These are phyloP conservation scores for Drosophila ananassae DNA, from an alignment of 1,140 invertebrate genomes.

Conservation along the genomic window DNA sequence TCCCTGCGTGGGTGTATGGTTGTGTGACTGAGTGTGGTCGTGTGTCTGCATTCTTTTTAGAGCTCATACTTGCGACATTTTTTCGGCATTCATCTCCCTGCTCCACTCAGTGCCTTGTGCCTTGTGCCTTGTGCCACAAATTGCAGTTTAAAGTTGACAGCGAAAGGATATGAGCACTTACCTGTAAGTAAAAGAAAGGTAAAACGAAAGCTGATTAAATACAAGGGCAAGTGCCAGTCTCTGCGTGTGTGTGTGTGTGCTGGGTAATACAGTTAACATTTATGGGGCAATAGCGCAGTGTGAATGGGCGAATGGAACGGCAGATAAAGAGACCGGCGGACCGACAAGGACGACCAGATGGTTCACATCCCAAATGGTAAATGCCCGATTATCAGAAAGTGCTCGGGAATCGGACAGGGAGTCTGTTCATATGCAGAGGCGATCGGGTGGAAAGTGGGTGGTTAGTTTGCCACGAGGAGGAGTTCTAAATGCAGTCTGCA, in stretches of 20 bases:
- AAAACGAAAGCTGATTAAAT: slow-evolving; percentile 78
- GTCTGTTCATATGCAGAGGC: background rate
- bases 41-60: slow-evolving; percentile 44
- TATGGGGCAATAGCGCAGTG: slow-evolving; percentile 59
- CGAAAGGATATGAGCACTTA: slow-evolving; percentile 70
- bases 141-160: slow-evolving; percentile 78
- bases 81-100: slow-evolving; percentile 19
- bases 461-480: too few species aligned
- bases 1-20: slow-evolving; percentile 12
- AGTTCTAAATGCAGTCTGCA: background rate
- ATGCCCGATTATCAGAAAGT: slow-evolving; percentile 57
- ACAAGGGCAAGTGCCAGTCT: slow-evolving; percentile 19
- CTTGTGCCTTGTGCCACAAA: slow-evolving; percentile 45
- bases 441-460: slow-evolving; percentile 30
- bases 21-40: background rate
- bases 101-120: background rate
- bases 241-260: background rate
- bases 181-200: slow-evolving; percentile 71
- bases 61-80: slow-evolving; percentile 57
- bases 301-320: slow-evolving; percentile 52
- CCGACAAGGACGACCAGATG: slow-evolving; percentile 35
- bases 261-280: slow-evolving; percentile 70
- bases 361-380: slow-evolving; percentile 66
- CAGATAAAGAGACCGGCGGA: slow-evolving; percentile 30
- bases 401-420: slow-evolving; percentile 35